Evolutionary conservation across 1,140 invertebrate genomes (phyloP).

Genomic region (Orussus abietinus): DNA sequence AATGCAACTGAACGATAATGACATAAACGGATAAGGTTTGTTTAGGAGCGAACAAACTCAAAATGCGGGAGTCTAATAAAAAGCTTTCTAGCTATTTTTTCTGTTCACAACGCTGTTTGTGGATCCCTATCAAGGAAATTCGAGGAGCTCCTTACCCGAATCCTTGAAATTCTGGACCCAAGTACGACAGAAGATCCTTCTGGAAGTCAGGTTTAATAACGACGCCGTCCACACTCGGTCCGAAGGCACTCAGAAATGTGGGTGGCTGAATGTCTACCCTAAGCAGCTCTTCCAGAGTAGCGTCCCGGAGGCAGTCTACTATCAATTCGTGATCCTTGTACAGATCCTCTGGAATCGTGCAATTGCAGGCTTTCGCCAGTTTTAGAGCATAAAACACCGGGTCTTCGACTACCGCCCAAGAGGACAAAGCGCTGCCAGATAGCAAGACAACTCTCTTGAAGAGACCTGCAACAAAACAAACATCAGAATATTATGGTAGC

Average conservation of each 20-base stretch:
- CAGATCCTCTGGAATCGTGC: slow-evolving; percentile 74
- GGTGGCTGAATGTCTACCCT: slow-evolving; percentile 74
- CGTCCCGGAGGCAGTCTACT: slow-evolving; percentile 76
- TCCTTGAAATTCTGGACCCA: slow-evolving; percentile 66
- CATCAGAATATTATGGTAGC: no score
- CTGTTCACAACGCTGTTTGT: no score
- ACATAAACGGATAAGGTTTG: no score
- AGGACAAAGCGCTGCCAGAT: slow-evolving; percentile 88
- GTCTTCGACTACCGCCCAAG: slow-evolving; percentile 90
- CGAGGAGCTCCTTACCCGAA: slow-evolving; percentile 59
- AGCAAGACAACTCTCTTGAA: slow-evolving; percentile 88
- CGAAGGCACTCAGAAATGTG: slow-evolving; percentile 80
- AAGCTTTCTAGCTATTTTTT: no score
- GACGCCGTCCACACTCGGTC: slow-evolving; percentile 81
- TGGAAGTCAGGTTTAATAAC: slow-evolving; percentile 78
- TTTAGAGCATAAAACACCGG: slow-evolving; percentile 81
- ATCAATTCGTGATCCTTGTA: slow-evolving; percentile 75
- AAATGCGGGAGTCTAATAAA: no score
- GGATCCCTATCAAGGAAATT: no score
- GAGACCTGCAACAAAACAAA: slow-evolving; percentile 58
- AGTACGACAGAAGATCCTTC: slow-evolving; percentile 67
- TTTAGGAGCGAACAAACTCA: no score
- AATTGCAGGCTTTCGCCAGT: slow-evolving; percentile 82
- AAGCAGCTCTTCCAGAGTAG: slow-evolving; percentile 73
- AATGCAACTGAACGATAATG: no score